phyloP scores from a whole-genome alignment of 2,797 vertebrate genomes.

The Capromys pilorides region DNA sequence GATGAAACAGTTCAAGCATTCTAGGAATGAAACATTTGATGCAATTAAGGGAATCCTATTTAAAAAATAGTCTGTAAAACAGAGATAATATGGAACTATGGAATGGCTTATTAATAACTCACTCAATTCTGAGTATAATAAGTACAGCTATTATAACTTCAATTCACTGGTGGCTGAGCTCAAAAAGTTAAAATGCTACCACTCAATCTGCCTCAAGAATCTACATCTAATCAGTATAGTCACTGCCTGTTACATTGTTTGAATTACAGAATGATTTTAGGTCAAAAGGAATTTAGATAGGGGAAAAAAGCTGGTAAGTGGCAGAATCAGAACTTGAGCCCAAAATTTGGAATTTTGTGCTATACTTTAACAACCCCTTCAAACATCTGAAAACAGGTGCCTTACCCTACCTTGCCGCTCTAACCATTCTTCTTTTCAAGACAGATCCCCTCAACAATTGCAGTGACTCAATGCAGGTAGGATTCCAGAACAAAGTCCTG shows the following conservation, averaged over 20 bases:
- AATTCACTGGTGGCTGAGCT: conserved; percentile 64
- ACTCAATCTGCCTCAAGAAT: conserved; percentile 63
- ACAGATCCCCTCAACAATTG: not conserved
- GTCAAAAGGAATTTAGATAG: conserved; percentile 57
- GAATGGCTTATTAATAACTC: conserved; percentile 76
- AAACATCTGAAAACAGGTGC: conserved; percentile 39
- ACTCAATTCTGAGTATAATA: conserved; percentile 71
- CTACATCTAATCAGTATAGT: conserved; percentile 53
- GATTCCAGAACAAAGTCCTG: conserved; percentile 39
- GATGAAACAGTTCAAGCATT: conserved; percentile 68
- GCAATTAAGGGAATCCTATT: conserved; percentile 75
- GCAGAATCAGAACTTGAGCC: not conserved
- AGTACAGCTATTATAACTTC: conserved; percentile 74
- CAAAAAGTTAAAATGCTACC: conserved; percentile 69
- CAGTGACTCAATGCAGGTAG: not conserved
- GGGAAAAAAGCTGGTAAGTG: not conserved
- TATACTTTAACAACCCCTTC: conserved; percentile 27
- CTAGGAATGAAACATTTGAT: conserved; percentile 73
- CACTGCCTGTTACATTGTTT: conserved; percentile 55
- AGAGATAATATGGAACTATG: conserved; percentile 74
- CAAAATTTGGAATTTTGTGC: conserved; percentile 28
- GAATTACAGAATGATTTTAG: conserved; percentile 62
- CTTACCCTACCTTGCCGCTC: not conserved
- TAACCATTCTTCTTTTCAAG: conserved; percentile 25
- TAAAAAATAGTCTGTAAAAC: conserved; percentile 75